Conservation (phyloP, 2,888 invertebrate species). For the Malacosoma neustria region DNA sequence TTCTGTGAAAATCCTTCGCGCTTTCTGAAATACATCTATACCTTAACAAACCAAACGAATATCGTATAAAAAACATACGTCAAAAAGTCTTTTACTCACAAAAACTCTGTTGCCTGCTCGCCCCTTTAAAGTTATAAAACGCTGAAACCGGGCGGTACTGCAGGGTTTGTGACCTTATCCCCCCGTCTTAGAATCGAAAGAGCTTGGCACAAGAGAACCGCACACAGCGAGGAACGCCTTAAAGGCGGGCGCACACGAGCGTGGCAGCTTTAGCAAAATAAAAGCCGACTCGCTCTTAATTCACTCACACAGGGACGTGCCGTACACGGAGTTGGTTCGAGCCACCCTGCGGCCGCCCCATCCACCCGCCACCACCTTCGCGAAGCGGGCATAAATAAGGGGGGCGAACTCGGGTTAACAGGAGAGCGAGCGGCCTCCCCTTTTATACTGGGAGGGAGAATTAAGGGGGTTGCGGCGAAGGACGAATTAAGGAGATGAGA, state of each 20-base stretch:
- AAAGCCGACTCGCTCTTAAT: slow-evolving; percentile 75
- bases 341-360: slow-evolving; percentile 26
- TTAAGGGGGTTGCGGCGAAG: slow-evolving; percentile 72
- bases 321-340: slow-evolving; percentile 52
- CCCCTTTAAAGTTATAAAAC: slow-evolving; percentile 67
- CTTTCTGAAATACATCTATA: slow-evolving; percentile 65
- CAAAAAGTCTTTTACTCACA: slow-evolving; percentile 72
- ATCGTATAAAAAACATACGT: slow-evolving; percentile 74
- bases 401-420: slow-evolving; percentile 66
- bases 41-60: slow-evolving; percentile 69
- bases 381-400: slow-evolving; percentile 66
- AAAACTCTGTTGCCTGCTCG: slow-evolving; percentile 65
- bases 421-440: slow-evolving; percentile 60
- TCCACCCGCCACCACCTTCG: slow-evolving; percentile 25
- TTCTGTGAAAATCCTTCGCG: slow-evolving; percentile 45
- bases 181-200: slow-evolving; percentile 48
- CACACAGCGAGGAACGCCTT: slow-evolving; percentile 49
- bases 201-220: slow-evolving; percentile 29
- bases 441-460: slow-evolving; percentile 55
- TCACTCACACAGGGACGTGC: slow-evolving; percentile 62
- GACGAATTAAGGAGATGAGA: slow-evolving; percentile 76
- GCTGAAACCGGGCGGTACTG: slow-evolving; percentile 45
- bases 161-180: slow-evolving; percentile 46
- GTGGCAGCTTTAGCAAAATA: slow-evolving; percentile 72
- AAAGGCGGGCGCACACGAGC: slow-evolving; percentile 69